Evolutionary conservation across 2,888 invertebrate genomes (phyloP), one percentile per base, ranked within the genome.

Genomic region (Drosophila rellima): DNA sequence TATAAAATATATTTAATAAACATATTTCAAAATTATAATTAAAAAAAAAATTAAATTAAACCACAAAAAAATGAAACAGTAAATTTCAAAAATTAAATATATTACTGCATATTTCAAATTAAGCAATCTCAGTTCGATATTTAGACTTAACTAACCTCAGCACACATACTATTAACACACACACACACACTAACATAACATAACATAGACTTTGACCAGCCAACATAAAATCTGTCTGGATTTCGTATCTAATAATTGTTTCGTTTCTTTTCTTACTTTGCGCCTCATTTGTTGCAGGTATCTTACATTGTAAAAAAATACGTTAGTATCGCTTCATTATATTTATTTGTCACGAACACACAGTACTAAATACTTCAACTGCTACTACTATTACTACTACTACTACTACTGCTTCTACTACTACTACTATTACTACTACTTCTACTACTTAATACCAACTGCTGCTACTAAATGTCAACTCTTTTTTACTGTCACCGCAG

Each of bases 261-360:
- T 84, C 68, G 80, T 84, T 84, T 84, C 84, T 84, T 87, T 84
- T 84, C 82, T 78, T 87, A 89, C 85, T 89, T 85, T 87, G 85
- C 85, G 88, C 88, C 75, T 86, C 85, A 86, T 89, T 73, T 90
- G 83, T 86, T 84, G 74, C 90, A 90, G 90, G 90, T 90, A 82
- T 90, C 85, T 90, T 90, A 90, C 89, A 90, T 90, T 89, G 89
- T 90, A 89, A 90, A 90, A 88, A 90, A 90, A 90, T 90, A 90
- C 90, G 90, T 90, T 90, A 90, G 90, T 90, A 90, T 90, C 87
- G 86, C 87, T 82, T 86, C 82, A 88, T 86, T 72, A 68, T 85
- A 63, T 82, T 78, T 74, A 71, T 72, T 76, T 84, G 51, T 63
- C 56, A 65, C 61, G 42, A 48, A 18, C 26, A 77, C 82, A 75